Evolutionary conservation across 2,888 invertebrate genomes (phyloP).

Genomic region (Nephrotoma flavescens): DNA sequence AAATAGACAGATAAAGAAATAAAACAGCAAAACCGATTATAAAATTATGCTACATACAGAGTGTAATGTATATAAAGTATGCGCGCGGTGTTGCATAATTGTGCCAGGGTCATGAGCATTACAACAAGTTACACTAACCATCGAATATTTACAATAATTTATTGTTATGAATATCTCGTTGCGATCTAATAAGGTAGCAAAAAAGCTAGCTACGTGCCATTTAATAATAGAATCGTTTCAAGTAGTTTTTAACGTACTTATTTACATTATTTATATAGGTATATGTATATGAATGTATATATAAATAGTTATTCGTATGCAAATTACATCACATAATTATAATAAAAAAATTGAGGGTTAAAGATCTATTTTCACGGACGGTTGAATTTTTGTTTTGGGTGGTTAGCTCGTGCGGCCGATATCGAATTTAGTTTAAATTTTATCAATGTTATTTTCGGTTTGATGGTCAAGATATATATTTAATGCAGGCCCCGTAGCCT

Average conservation of each 20-base stretch:
- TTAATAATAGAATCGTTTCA: not conserved
- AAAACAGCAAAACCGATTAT: not conserved
- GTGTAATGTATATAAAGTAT: not conserved
- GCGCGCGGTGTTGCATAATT: slow-evolving; percentile 12
- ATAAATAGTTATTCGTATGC: not conserved
- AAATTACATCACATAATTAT: not conserved
- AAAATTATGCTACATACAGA: not conserved
- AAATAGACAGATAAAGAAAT: not conserved
- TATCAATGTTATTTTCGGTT: not conserved
- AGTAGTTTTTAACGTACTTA: not conserved
- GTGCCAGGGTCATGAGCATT: slow-evolving; percentile 13
- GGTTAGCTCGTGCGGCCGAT: not conserved
- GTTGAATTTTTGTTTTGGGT: not conserved
- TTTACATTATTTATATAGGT: too few species aligned
- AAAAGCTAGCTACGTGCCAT: not conserved
- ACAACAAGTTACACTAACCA: not conserved
- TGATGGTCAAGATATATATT: not conserved
- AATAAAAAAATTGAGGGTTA: not conserved
- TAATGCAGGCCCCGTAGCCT: too few species aligned
- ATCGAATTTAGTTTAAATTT: not conserved
- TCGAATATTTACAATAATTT: not conserved
- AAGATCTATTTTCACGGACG: not conserved
- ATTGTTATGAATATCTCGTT: not conserved
- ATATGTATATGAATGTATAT: not conserved
- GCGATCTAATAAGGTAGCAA: not conserved